Percentiles rank a stretch among this genome's conserved stretches.
These are phyloP conservation scores for Pammene aurita DNA, from an alignment of 2,888 invertebrate species.

Conservation along the genomic window DNA sequence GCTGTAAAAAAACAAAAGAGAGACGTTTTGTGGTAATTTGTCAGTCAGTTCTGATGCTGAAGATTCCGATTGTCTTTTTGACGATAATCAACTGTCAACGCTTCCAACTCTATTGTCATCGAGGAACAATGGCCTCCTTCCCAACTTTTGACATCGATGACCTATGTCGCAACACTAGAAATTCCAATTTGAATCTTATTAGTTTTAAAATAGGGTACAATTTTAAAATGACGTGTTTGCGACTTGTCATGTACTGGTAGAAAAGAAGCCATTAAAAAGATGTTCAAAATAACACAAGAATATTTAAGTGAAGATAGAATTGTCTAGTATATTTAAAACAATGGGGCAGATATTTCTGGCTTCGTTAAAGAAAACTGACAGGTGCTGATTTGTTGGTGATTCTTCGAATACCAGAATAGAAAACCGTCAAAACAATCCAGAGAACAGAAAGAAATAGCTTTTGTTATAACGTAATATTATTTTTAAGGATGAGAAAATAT, in stretches of 20 bases:
- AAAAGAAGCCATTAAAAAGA: conserved; percentile 57
- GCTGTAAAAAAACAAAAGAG: conserved; percentile 57
- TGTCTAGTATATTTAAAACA: conserved; percentile 71
- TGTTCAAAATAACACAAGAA: conserved; percentile 61
- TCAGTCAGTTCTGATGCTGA: conserved; percentile 67
- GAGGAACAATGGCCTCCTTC: conserved; percentile 61
- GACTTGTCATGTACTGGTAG: conserved; percentile 57
- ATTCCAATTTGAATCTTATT: conserved; percentile 50
- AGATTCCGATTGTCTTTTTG: conserved; percentile 66
- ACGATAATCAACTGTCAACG: conserved; percentile 74
- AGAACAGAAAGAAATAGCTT: conserved; percentile 56
- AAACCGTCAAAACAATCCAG: conserved; percentile 71
- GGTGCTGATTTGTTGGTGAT: conserved; percentile 76
- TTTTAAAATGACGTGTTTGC: conserved; percentile 31
- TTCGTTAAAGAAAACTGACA: conserved; percentile 72
- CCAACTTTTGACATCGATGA: conserved; percentile 43
- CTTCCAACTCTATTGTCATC: conserved; percentile 68
- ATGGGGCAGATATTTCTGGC: conserved; percentile 67
- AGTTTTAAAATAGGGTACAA: conserved; percentile 40
- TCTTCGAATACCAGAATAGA: conserved; percentile 69
- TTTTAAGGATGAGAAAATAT: not conserved
- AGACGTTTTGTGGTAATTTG: conserved; percentile 65
- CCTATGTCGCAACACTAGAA: conserved; percentile 43
- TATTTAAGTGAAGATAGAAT: conserved; percentile 70
- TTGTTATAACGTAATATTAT: conserved; percentile 54